Conservation (phyloP, 2,888 invertebrate genomes). For the Stratiomys singularior region DNA sequence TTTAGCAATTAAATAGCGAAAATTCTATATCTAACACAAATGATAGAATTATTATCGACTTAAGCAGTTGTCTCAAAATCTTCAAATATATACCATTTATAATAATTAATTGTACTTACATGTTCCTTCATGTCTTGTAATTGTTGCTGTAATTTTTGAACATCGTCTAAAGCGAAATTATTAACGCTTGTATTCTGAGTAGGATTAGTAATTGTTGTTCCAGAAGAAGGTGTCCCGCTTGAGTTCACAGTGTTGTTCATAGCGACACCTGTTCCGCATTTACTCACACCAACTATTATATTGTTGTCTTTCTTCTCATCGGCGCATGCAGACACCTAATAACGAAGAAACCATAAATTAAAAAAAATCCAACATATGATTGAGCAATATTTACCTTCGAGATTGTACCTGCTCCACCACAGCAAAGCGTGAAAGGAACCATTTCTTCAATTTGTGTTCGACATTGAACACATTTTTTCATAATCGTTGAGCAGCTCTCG, state of each 20-base stretch:
- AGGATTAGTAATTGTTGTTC: conserved; percentile 63
- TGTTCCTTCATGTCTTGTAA: conserved; percentile 97
- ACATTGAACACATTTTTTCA: conserved; percentile 98
- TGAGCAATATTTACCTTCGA: conserved; percentile 61
- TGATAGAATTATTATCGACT: too few relatives aligned
- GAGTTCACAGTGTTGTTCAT: conserved; percentile 62
- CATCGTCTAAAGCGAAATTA: conserved; percentile 79
- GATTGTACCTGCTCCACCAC: conserved; percentile 66
- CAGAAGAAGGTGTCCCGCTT: conserved; percentile 57
- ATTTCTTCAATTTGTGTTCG: conserved; percentile 85
- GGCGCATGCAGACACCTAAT: conserved; percentile 16
- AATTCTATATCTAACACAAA: too few relatives aligned
- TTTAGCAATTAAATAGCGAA: too few relatives aligned
- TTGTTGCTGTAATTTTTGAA: conserved; percentile 92
- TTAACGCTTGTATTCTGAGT: conserved; percentile 66
- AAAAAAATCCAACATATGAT: too few relatives aligned
- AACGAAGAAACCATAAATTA: too few relatives aligned
- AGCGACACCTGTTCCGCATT: conserved; percentile 62
- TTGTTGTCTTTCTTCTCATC: conserved; percentile 57
- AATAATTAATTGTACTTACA: conserved; percentile 70
- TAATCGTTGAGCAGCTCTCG: conserved; percentile 88
- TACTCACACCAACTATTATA: conserved; percentile 58
- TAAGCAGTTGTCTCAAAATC: too few relatives aligned
- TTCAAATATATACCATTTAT: too few relatives aligned
- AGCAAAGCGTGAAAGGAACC: conserved; percentile 69